Evolutionary conservation across 2,797 vertebrate species (phyloP), one percentile per base, ranked within the genome.

Genomic region (Peromyscus attwateri): DNA sequence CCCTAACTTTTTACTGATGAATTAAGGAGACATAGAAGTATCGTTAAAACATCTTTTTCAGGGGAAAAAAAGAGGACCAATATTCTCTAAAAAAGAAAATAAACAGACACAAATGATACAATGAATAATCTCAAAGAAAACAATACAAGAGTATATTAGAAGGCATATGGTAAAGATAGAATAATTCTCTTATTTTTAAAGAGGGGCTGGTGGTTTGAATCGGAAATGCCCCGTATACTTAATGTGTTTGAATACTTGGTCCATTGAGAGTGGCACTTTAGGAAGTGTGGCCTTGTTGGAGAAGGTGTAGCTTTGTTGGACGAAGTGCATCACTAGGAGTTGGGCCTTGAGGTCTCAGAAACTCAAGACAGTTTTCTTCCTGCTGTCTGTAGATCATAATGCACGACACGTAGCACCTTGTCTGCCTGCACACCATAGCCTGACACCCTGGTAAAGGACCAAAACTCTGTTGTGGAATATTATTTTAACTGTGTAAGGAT

Each of bases 31-130:
- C 25, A 95, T 40, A 10, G 7, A 91, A 68, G 0, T 0, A 19
- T 81, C 7, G 1, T 77, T 84, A 89, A 94, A 88, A 70, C 76
- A 90, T 75, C 6, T 60, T 89, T 87, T 25, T 57, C 71, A 91
- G 29, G 21, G 90, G 94, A 71, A 70, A 13, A 0, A 71, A 77
- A 62, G 89, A 68, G 70, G 8, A 4, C 6, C 46, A 34, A 64
- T 83, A 80, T 89, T 95, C 12, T 14, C 55, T 37, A 37, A 62
- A 70, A 87, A 46, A 16, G 27, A 60, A 89, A 66, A 85, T 27
- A 70, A 76, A n/a, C 0, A 1, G n/a, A 81, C 14, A 34, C 71
- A 92, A 87, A 23, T 23, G 7, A 91, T 57, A 71, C 29, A 73
- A n/a, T 34, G 77, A 88, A 82, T 27, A 37, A 19, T 0, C 19